Percentiles rank a stretch among this genome's conserved stretches.
Conservation (phyloP, 2,113 vertebrate genomes). For the Sarotherodon lohbergeri region DNA sequence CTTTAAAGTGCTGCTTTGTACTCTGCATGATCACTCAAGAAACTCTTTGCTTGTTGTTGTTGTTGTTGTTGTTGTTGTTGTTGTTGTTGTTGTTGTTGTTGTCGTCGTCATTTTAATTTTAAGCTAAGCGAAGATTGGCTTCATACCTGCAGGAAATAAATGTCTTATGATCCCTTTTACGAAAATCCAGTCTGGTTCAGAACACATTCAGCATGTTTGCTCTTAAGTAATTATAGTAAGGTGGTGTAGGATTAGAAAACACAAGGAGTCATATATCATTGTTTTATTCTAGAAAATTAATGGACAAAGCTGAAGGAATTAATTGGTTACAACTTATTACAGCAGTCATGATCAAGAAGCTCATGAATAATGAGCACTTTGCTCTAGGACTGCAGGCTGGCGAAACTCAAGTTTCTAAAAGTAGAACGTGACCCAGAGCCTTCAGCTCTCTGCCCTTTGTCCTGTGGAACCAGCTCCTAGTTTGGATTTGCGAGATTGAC, state of each 20-base stretch:
- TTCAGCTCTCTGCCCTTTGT: neutral
- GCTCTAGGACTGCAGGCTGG: too few relatives aligned
- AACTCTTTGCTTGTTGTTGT: neutral
- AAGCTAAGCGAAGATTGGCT: neutral
- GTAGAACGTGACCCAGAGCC: neutral
- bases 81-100: rapidly evolving
- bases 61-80: rapidly evolving
- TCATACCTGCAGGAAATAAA: neutral
- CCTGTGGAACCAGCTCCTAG: neutral
- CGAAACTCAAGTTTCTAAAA: too few relatives aligned
- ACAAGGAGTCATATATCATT: neutral
- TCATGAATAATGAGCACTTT: neutral
- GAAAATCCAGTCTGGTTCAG: neutral
- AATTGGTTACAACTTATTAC: neutral
- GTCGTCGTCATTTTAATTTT: neutral
- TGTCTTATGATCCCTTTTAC: neutral
- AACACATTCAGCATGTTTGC: neutral
- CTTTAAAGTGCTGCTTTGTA: neutral
- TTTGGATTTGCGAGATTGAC: neutral
- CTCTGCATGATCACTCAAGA: neutral
- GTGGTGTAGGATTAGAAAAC: neutral
- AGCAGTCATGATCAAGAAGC: neutral
- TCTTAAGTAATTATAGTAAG: neutral
- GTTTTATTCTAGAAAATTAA: neutral
- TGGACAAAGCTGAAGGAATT: neutral